A percentile compares a stretch with the other conserved stretches of the same genome.
Conservation (phyloP, 2,113 vertebrate species). For the Protomyctophum bolini region DNA sequence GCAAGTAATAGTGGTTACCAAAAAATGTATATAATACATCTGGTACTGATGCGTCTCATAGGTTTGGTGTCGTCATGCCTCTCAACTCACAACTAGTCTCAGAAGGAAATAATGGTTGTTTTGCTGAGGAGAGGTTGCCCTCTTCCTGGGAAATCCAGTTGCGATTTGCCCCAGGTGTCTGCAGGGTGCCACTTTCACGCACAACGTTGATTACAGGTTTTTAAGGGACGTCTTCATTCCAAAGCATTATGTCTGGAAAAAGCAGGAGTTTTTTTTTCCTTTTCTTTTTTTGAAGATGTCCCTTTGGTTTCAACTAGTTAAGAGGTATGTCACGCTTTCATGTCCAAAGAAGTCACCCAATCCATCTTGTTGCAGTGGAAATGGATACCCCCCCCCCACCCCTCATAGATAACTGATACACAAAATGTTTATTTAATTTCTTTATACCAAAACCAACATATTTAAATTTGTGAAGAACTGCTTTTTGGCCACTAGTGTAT, state of each 20-base stretch:
- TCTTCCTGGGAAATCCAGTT: slow-evolving; percentile 58
- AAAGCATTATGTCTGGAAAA: slow-evolving; percentile 79
- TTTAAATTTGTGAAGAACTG: slow-evolving; percentile 70
- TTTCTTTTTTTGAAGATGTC: slow-evolving; percentile 69
- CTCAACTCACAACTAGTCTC: slow-evolving; percentile 74
- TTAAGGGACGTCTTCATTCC: slow-evolving; percentile 79
- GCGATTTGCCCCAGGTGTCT: slow-evolving; percentile 71
- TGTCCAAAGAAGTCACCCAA: slow-evolving; percentile 78
- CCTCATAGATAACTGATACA: slow-evolving; percentile 52
- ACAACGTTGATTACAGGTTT: slow-evolving; percentile 69
- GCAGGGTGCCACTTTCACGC: slow-evolving; percentile 74
- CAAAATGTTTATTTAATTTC: slow-evolving; percentile 44
- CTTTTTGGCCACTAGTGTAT: slow-evolving; percentile 71
- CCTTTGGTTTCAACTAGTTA: slow-evolving; percentile 66
- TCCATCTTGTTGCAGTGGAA: slow-evolving; percentile 69
- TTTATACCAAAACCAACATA: slow-evolving; percentile 66
- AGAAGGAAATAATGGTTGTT: slow-evolving; percentile 75
- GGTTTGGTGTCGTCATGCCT: slow-evolving; percentile 73
- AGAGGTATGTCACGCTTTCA: slow-evolving; percentile 66
- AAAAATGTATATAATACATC: slow-evolving; percentile 84
- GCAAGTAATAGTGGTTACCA: slow-evolving; percentile 82
- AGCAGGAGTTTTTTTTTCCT: slow-evolving; percentile 66
- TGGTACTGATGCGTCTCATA: slow-evolving; percentile 78
- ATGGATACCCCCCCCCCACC: slow-evolving; percentile 53
- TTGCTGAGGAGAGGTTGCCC: slow-evolving; percentile 64